Percentiles rank a stretch among this genome's conserved stretches.
Conservation (phyloP, 2,797 vertebrate species). For the Morus bassanus region DNA sequence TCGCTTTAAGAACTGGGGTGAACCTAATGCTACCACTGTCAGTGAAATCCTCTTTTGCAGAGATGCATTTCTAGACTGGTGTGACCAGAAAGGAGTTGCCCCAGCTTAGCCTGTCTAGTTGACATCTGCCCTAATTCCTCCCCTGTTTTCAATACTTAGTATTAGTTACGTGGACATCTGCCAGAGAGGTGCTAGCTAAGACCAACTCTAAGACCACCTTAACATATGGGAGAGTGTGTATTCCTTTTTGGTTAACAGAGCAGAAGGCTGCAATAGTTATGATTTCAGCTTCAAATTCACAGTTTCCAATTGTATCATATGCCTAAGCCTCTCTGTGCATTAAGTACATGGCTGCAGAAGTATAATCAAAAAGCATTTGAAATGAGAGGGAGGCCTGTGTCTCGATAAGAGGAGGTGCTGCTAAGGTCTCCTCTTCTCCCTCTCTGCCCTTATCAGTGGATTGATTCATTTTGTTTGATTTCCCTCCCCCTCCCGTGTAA, state of each 20-base stretch:
- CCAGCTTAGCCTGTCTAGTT: neutral
- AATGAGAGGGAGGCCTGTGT: neutral
- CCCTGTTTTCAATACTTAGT: neutral
- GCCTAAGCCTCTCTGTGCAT: neutral
- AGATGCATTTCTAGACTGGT: neutral
- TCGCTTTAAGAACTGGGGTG: neutral
- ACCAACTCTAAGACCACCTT: neutral
- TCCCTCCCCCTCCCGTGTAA: rapidly evolving
- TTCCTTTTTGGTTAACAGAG: neutral
- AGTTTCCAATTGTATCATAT: neutral
- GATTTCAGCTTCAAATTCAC: neutral
- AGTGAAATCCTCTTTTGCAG: neutral
- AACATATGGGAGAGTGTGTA: neutral
- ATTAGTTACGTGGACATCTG: neutral
- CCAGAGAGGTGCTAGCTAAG: neutral
- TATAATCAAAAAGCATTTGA: neutral
- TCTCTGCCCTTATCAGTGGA: neutral
- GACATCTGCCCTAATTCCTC: neutral
- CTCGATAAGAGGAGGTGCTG: neutral
- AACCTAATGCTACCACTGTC: neutral
- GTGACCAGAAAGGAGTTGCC: neutral
- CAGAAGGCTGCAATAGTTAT: neutral
- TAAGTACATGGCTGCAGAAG: neutral
- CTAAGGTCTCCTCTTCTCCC: neutral
- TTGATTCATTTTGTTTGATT: neutral